These are phyloP conservation scores for Mallotus villosus DNA, from an alignment of 2,797 vertebrate species.

Conservation along the genomic window DNA sequence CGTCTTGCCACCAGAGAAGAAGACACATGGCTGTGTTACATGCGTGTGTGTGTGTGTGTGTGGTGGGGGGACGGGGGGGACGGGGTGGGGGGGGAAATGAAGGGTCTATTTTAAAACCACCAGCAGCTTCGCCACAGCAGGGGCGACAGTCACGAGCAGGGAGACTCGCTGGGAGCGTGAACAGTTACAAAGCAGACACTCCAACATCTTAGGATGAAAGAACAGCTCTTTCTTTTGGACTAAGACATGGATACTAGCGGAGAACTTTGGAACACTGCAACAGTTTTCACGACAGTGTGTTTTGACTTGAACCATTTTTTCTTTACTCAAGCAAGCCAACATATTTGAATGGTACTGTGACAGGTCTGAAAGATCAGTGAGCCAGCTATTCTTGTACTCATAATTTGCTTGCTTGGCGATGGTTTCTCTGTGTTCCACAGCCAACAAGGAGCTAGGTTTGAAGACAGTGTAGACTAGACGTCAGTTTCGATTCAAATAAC, in stretches of 20 bases:
- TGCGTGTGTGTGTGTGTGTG: neutral
- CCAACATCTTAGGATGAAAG: conserved; percentile 35
- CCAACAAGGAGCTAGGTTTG: no score
- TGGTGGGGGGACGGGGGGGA: no score
- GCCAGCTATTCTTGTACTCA: no score
- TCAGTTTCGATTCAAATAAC: neutral
- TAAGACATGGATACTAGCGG: conserved; percentile 15
- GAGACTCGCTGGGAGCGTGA: conserved; percentile 35
- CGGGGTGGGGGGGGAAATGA: conserved; percentile 25
- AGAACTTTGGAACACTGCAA: no score
- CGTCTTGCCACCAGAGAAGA: conserved; percentile 21
- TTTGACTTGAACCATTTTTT: no score
- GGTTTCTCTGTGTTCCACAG: no score
- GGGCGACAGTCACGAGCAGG: conserved; percentile 30
- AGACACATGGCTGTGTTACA: conserved; percentile 17
- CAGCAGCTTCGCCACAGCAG: conserved; percentile 42
- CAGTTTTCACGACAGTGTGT: no score
- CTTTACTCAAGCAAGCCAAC: no score
- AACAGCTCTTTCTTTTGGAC: conserved; percentile 34
- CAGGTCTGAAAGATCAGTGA: no score
- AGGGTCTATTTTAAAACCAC: conserved; percentile 40
- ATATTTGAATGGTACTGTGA: no score
- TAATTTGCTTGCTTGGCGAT: no score
- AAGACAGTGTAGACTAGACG: no score
- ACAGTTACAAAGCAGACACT: conserved; percentile 33